These are phyloP conservation scores for Isichthys henryi DNA, from an alignment of 2,113 vertebrate genomes.

Conservation along the genomic window DNA sequence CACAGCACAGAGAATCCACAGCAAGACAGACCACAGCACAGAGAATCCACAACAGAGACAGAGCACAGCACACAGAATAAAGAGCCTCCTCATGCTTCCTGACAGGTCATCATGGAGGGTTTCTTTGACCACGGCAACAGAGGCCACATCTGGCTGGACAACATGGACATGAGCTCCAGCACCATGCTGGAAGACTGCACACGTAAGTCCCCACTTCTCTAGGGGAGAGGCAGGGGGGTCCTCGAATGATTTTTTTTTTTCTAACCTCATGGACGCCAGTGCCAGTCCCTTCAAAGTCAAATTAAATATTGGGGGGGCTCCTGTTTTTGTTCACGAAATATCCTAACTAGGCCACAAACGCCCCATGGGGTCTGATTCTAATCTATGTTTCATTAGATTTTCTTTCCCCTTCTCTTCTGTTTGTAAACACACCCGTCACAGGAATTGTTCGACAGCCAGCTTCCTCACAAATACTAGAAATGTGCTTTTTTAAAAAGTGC, in stretches of 20 bases:
- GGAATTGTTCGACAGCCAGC: constrained; percentile 30
- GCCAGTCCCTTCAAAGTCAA: constrained; percentile 11
- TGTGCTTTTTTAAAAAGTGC: constrained; percentile 17
- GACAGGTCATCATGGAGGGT: constrained; percentile 88
- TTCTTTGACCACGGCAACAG: constrained; percentile 73
- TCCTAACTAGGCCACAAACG: constrained; percentile 58
- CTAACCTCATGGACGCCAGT: not conserved
- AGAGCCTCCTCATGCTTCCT: constrained; percentile 22
- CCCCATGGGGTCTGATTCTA: constrained; percentile 56
- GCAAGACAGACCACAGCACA: not conserved
- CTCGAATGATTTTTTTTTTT: not conserved
- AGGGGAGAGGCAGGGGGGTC: not conserved
- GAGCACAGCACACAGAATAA: not conserved
- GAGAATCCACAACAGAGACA: not conserved
- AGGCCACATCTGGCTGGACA: constrained; percentile 85
- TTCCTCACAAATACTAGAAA: not conserved
- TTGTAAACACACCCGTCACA: constrained; percentile 36
- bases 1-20: not conserved
- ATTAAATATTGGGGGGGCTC: not conserved
- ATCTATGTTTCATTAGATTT: constrained; percentile 62
- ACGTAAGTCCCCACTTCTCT: constrained; percentile 65
- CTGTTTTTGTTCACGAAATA: constrained; percentile 7
- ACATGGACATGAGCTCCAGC: constrained; percentile 82
- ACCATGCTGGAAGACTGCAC: constrained; percentile 82
- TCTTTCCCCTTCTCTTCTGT: constrained; percentile 33